These are phyloP conservation scores for Elysia crispata DNA, from an alignment of 2,888 invertebrate species.

Conservation along the genomic window DNA sequence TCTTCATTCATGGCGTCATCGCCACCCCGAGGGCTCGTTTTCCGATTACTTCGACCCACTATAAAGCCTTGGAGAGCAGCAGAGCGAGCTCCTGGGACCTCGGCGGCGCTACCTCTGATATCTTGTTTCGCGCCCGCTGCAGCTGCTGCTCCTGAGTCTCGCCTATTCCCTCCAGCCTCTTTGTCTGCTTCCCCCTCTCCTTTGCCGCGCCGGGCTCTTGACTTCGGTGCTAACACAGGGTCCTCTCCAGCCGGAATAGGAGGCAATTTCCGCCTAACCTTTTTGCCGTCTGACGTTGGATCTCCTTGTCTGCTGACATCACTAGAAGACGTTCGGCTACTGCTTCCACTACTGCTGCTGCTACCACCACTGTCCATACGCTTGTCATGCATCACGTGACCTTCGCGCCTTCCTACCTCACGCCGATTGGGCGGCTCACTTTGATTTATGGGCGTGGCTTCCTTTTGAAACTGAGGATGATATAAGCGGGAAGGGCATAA, in stretches of 20 bases:
- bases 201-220: slow-evolving; percentile 47
- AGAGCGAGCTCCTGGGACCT: too few relatives aligned
- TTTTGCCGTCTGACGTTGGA: slow-evolving; percentile 41
- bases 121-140: neutral
- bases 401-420: slow-evolving; percentile 26
- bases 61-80: slow-evolving; percentile 13
- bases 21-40: slow-evolving; percentile 34
- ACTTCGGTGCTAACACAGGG: slow-evolving; percentile 54
- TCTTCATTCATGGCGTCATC: slow-evolving; percentile 71
- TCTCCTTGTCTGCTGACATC: neutral
- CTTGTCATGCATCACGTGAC: slow-evolving; percentile 56
- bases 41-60: slow-evolving; percentile 15
- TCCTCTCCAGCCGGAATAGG: slow-evolving; percentile 69
- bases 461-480: neutral
- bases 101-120: neutral
- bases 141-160: neutral
- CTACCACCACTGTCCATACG: slow-evolving; percentile 54
- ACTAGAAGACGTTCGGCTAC: slow-evolving; percentile 42
- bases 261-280: slow-evolving; percentile 66
- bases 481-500: neutral
- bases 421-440: neutral
- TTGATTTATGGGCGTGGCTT: too few relatives aligned
- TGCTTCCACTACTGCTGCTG: slow-evolving; percentile 47
- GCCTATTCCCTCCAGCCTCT: neutral
- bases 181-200: slow-evolving; percentile 36